These are phyloP conservation scores for Caenorhabditis sp. DNA, from an alignment of 2,888 invertebrate species.

Conservation along the genomic window DNA sequence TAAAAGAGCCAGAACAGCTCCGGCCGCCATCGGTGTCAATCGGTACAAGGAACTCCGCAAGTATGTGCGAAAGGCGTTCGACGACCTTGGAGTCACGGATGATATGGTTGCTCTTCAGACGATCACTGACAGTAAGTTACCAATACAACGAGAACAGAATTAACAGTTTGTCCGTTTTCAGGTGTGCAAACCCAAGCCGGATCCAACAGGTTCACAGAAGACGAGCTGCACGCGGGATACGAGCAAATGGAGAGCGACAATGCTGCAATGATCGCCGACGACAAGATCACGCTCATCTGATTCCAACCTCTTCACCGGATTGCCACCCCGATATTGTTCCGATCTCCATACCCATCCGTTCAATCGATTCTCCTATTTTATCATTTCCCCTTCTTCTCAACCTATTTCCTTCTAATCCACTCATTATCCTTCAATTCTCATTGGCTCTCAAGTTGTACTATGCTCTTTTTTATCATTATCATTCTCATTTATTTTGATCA, in stretches of 20 bases:
- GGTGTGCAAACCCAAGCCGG: constrained; percentile 74
- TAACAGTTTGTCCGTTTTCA: constrained; percentile 26
- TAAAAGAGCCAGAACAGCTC: constrained; percentile 65
- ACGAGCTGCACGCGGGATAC: constrained; percentile 77
- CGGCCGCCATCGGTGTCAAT: constrained; percentile 76
- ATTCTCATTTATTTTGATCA: constrained; percentile 24
- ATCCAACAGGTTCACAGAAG: constrained; percentile 70
- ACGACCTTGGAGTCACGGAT: constrained; percentile 69
- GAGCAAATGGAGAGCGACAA: constrained; percentile 79
- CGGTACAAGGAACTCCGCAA: constrained; percentile 74
- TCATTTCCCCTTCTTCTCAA: not conserved
- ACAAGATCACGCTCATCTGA: constrained; percentile 74
- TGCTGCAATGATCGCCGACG: constrained; percentile 77
- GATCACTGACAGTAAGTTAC: constrained; percentile 67
- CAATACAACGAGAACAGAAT: not conserved
- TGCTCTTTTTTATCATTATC: constrained; percentile 26
- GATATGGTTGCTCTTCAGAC: constrained; percentile 71
- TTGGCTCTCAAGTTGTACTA: constrained; percentile 26
- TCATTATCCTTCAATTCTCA: constrained; percentile 9
- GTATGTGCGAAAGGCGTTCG: constrained; percentile 78
- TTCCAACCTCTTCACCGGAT: not conserved
- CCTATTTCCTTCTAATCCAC: constrained; percentile 18
- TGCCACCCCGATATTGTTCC: constrained; percentile 24
- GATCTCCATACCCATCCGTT: constrained; percentile 33
- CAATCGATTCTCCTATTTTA: constrained; percentile 16